Base-by-base conservation (phyloP, 2,888 invertebrate species). In the Lasioglossum pauxillum region DNA sequence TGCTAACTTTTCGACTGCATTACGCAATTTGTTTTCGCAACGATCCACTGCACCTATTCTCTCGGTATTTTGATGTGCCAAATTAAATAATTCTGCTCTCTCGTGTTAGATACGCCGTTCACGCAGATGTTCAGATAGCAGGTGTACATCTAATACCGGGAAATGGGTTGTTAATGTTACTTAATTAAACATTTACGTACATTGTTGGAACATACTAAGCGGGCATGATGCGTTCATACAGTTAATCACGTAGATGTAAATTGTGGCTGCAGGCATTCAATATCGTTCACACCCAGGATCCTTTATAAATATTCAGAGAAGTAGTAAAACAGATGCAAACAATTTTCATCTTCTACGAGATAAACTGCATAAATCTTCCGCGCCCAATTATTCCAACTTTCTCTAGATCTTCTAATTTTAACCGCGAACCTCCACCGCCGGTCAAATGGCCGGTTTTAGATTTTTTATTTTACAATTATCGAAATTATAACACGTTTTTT, bases 1-100 rank as follows among this genome's bases (percentile, higher is more conserved):
- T 5, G 49, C 38, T 83, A 41, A 78, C 60, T 72, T 57, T 35
- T 64, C 44, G 57, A 16, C 57, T 60, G 27, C 31, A 60, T 84
- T 84, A 19, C 72, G 84, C 83, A 85, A 85, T 53, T 79, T 83
- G 75, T 83, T 85, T 83, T 85, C 44, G 38, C 19, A 31, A 64
- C 72, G n/a, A 46, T 72, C 73, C 46, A 57, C 79, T 64, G 19
- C 53, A 35, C 31, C 10, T 46, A 53, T 75, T 73, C 31, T n/a
- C 44, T 16, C 41, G 12, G 10, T 19, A 19, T 79, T 75, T 72
- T 14, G 44, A 67, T 41, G 83, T 78, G 83, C 83, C 84, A 85
- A 83, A 64, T 73, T 67, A 5, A 35, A 76, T 27, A 64, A 46
- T 80, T 38, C 38, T 16, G 53, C 16, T 46, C 31, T 46, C 44